Evolutionary conservation across 2,797 vertebrate genomes (phyloP).

Genomic region (Okamejei kenojei): DNA sequence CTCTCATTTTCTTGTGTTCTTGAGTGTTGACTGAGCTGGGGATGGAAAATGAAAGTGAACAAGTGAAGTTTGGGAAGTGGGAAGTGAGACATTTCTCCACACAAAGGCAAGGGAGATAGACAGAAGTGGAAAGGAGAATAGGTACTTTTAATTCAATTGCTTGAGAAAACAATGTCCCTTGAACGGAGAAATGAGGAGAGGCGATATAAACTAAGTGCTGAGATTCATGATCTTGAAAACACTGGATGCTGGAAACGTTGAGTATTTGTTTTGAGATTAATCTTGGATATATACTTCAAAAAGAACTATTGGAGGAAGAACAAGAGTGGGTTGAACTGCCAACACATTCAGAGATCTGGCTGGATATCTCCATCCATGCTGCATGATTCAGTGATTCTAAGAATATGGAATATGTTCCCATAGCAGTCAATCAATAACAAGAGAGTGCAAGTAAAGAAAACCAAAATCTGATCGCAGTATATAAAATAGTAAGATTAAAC

Average conservation of each 20-base stretch:
- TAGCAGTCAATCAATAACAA: neutral
- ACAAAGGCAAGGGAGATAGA: no score
- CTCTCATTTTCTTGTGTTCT: no score
- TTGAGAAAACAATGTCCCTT: neutral
- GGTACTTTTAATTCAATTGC: neutral
- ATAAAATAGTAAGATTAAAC: no score
- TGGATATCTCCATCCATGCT: neutral
- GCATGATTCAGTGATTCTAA: neutral
- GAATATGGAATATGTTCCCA: neutral
- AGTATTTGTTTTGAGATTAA: neutral
- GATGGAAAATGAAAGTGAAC: no score
- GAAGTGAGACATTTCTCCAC: no score
- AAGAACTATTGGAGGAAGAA: neutral
- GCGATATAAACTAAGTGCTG: neutral
- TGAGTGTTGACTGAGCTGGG: no score
- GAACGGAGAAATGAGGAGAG: neutral
- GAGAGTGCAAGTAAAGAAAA: neutral
- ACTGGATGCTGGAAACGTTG: neutral
- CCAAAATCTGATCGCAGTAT: no score
- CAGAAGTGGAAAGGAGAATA: neutral
- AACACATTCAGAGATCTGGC: neutral
- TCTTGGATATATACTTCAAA: neutral
- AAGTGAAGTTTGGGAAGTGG: no score
- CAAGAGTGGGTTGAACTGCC: neutral
- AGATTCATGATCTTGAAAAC: neutral